Evolutionary conservation across 2,888 invertebrate species (phyloP).

Genomic region (Willowsia nigromaculata): DNA sequence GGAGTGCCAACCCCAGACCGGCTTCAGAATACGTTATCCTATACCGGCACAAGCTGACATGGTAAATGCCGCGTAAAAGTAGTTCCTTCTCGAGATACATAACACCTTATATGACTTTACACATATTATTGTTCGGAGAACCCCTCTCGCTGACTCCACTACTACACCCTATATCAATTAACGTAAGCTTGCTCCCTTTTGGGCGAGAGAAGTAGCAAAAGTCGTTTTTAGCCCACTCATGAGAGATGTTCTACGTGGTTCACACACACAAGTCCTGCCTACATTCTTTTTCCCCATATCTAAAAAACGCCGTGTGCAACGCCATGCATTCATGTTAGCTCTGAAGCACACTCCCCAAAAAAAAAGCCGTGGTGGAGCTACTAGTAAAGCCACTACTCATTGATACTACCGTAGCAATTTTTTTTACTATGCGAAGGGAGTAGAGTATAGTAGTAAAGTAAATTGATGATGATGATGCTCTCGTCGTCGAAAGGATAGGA

Average conservation of each 20-base stretch:
- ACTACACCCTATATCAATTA: slow-evolving; percentile 43
- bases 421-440: slow-evolving; percentile 35
- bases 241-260: slow-evolving; percentile 24
- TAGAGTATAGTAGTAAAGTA: slow-evolving; percentile 33
- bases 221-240: neutral
- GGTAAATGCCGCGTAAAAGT: slow-evolving; percentile 65
- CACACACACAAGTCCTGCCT: slow-evolving; percentile 34
- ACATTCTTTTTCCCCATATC: slow-evolving; percentile 33
- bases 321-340: slow-evolving; percentile 9
- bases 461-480: slow-evolving; percentile 14
- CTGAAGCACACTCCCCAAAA: slow-evolving; percentile 64
- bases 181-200: slow-evolving; percentile 50
- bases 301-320: neutral
- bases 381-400: slow-evolving; percentile 17
- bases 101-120: neutral
- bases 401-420: slow-evolving; percentile 25
- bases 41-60: slow-evolving; percentile 65
- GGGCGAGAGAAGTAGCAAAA: slow-evolving; percentile 27
- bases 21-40: slow-evolving; percentile 53
- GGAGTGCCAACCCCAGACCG: slow-evolving; percentile 46
- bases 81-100: slow-evolving; percentile 2
- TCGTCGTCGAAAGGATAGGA: slow-evolving; percentile 28
- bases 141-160: neutral
- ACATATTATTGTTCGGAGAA: neutral
- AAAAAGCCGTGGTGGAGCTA: slow-evolving; percentile 59